Evolutionary conservation across 1,140 invertebrate genomes (phyloP).

Genomic region (Bombus sylvicola): DNA sequence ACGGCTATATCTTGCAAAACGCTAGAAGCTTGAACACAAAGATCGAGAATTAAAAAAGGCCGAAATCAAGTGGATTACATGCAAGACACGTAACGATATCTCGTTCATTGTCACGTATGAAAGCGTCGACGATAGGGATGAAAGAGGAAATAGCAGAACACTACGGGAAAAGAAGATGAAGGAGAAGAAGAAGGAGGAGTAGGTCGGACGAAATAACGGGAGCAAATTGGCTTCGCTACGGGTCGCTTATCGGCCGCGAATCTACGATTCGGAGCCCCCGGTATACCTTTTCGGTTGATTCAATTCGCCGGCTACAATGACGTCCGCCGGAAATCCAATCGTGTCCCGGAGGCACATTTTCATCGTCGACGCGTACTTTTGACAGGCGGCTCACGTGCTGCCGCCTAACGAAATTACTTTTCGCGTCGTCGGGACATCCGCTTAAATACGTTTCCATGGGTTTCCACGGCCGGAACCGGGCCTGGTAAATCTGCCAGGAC

Average conservation of each 20-base stretch:
- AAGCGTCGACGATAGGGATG: neutral
- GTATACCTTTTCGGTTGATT: slow-evolving; percentile 35
- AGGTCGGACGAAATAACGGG: neutral
- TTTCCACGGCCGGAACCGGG: slow-evolving; percentile 37
- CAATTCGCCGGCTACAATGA: slow-evolving; percentile 51
- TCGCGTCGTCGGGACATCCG: slow-evolving; percentile 64
- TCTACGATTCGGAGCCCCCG: neutral
- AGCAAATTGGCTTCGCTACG: neutral
- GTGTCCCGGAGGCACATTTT: slow-evolving; percentile 47
- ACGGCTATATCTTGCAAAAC: no score
- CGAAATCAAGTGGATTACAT: neutral
- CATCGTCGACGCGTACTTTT: slow-evolving; percentile 56
- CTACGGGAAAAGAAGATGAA: neutral
- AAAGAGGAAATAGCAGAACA: neutral
- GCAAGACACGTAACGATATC: neutral
- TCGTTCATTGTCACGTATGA: neutral
- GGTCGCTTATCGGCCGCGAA: slow-evolving; percentile 17
- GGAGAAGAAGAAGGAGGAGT: no score
- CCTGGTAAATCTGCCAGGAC: slow-evolving; percentile 40
- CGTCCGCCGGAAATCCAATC: slow-evolving; percentile 58
- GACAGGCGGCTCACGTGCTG: slow-evolving; percentile 64
- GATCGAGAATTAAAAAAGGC: neutral
- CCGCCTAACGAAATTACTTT: slow-evolving; percentile 65
- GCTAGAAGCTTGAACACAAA: neutral
- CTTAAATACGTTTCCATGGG: slow-evolving; percentile 66